Evolutionary conservation across 2,113 vertebrate genomes (phyloP), one percentile per base, ranked within the genome.

Genomic region (Ifrita kowaldi): DNA sequence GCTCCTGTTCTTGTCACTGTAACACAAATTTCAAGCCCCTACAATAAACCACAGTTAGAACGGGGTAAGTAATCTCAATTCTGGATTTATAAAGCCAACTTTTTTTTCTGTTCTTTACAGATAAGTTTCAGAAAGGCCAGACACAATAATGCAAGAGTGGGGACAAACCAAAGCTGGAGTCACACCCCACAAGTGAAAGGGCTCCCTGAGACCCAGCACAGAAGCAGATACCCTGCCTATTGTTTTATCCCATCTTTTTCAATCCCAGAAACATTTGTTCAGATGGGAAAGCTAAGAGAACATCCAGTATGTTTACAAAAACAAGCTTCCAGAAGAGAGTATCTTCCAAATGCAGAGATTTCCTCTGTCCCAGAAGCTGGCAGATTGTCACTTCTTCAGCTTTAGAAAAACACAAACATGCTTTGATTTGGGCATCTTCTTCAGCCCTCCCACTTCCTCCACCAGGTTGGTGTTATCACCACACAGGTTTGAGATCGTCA

Each of bases 151-250:
- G 7, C 16, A 81, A 39, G 35, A 82, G 26, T 4, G 27, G 14
- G 16, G 44, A 71, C 37, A 84, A 91, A 50, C 9, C 5, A 52
- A 69, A 91, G 37, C 39, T 69, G 65, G 28, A 88, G 53, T 73
- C 18, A 17, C 6, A 8, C 1, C 3, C 7, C 24, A 6, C 0
- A 1, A n/a, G 20, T 0, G 5, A 65, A 30, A 70, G 68, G 10
- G 21, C 16, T 63, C 28, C 16, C 41, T 1, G 0, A 57, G 9
- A 91, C 9, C 13, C 30, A 59, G 13, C 5, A 28, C 0, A 7
- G 47, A 42, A 89, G 67, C 46, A 89, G 42, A 74, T 28, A 10
- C 19, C 6, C 20, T 73, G 17, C 41, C 46, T 70, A 3, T 6
- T 12, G 19, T n/a, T 53, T 6, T 4, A 50, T 1, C 16, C 15